Percentiles rank a stretch among this genome's conserved stretches.
Conservation (phyloP, 2,113 vertebrate species). For the Platycercus adscitus region DNA sequence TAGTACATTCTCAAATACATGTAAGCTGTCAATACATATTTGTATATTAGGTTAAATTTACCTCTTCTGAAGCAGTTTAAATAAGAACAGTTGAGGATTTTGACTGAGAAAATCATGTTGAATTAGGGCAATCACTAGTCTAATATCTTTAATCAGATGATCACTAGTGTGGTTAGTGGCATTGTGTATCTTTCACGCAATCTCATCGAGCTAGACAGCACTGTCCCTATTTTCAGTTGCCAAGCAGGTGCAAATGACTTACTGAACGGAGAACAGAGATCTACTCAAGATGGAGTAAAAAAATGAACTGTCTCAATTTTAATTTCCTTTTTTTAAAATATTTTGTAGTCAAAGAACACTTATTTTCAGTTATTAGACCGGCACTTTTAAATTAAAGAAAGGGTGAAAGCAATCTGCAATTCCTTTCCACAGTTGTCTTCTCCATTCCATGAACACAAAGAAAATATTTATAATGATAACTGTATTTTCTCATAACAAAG, state of each 20-base stretch:
- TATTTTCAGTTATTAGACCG: background rate
- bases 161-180: background rate
- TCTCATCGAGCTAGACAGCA: background rate
- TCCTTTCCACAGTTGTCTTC: background rate
- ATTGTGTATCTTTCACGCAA: background rate
- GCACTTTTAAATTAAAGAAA: background rate
- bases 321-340: background rate
- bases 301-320: background rate
- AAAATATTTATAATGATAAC: background rate
- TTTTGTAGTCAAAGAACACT: background rate
- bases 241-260: background rate
- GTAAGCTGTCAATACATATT: background rate
- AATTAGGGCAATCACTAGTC: background rate
- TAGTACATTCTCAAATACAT: background rate
- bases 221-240: background rate
- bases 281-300: background rate
- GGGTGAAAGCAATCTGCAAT: background rate
- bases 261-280: background rate
- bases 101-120: background rate
- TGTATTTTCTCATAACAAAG: background rate
- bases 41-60: background rate
- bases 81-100: background rate
- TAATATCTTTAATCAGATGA: background rate
- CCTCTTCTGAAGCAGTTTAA: background rate
- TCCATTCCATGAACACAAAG: background rate